Evolutionary conservation across 2,797 vertebrate species (phyloP).

Genomic region (Manis javanica): DNA sequence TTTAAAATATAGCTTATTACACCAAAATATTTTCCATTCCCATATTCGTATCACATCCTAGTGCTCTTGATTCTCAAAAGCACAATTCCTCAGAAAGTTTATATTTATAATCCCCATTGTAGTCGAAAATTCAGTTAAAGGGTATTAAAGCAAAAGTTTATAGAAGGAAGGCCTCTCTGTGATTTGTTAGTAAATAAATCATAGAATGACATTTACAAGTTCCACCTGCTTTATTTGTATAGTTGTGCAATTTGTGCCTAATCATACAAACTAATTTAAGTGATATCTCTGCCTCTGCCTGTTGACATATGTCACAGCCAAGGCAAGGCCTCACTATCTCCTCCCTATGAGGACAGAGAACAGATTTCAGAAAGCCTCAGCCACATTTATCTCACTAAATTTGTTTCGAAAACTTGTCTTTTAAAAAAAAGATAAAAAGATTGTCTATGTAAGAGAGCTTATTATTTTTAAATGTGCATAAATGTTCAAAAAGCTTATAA

Average conservation of each 20-base stretch:
- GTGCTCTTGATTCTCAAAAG: neutral
- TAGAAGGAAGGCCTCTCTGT: neutral
- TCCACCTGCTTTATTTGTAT: neutral
- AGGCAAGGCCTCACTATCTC: neutral
- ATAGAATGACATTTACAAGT: neutral
- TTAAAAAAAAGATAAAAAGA: neutral
- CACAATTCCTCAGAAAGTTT: neutral
- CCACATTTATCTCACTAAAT: neutral
- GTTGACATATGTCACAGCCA: neutral
- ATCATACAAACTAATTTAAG: neutral
- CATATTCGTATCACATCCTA: neutral
- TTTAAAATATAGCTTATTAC: neutral
- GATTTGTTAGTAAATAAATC: neutral
- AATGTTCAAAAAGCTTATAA: neutral
- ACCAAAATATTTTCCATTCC: neutral
- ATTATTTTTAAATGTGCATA: neutral
- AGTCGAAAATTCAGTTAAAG: slow-evolving; percentile 21
- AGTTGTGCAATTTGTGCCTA: neutral
- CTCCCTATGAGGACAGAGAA: neutral
- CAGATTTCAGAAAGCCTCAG: neutral
- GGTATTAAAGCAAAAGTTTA: neutral
- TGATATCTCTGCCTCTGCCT: neutral
- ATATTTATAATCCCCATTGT: neutral
- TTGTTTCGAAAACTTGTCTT: slow-evolving; percentile 17
- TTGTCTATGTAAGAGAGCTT: neutral